These are phyloP conservation scores for Archaeoteleia sp. DNA, from an alignment of 2,888 invertebrate genomes.

Conservation along the genomic window DNA sequence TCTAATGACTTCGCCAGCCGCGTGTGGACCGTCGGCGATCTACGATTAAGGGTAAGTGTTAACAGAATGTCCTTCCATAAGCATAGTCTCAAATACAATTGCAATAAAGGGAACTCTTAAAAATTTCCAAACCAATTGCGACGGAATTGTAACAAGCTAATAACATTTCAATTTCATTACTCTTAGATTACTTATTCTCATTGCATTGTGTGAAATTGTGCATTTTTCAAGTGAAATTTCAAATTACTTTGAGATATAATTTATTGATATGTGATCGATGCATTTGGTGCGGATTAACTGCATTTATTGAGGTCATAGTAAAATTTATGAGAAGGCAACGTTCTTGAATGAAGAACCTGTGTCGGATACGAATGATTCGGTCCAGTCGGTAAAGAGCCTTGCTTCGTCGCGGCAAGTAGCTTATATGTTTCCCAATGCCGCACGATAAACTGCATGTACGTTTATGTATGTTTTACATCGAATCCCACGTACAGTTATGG, in stretches of 20 bases:
- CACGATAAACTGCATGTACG: constrained; percentile 11
- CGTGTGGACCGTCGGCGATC: constrained; percentile 95
- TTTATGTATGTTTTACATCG: constrained; percentile 18
- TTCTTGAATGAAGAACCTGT: constrained; percentile 31
- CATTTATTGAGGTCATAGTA: constrained; percentile 19
- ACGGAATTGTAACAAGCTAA: no score
- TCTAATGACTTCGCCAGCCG: constrained; percentile 98
- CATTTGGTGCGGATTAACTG: not conserved
- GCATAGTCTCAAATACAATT: constrained; percentile 11
- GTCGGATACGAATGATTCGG: constrained; percentile 14
- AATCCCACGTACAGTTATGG: constrained; percentile 20
- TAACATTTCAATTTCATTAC: no score
- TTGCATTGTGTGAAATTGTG: no score
- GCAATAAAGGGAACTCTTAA: not conserved
- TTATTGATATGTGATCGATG: not conserved
- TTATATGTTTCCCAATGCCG: constrained; percentile 9
- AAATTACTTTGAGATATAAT: not conserved
- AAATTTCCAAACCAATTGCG: not conserved
- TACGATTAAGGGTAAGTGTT: constrained; percentile 88
- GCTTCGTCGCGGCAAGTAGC: constrained; percentile 7
- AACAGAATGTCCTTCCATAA: constrained; percentile 27
- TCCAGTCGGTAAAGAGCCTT: constrained; percentile 13
- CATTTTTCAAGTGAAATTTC: constrained; percentile 1
- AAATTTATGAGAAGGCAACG: constrained; percentile 10
- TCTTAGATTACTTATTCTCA: no score